Evolutionary conservation across 2,113 vertebrate genomes (phyloP).

Genomic region (Coturnix japonica): DNA sequence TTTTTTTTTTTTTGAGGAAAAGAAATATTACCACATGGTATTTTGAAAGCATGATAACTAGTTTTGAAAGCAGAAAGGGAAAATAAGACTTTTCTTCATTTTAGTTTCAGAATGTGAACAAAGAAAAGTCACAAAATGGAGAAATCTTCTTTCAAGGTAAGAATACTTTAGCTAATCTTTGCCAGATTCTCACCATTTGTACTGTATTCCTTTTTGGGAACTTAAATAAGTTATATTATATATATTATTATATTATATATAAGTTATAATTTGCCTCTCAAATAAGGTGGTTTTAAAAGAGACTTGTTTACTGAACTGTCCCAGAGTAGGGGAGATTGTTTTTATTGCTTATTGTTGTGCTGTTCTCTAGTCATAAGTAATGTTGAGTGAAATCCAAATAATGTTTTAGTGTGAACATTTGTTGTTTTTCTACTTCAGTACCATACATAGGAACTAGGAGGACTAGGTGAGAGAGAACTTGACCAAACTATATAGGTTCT

Average conservation of each 20-base stretch:
- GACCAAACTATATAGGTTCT: neutral
- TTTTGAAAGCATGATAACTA: slow-evolving; percentile 33
- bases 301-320: neutral
- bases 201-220: neutral
- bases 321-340: neutral
- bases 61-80: slow-evolving; percentile 1
- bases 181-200: neutral
- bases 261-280: no score
- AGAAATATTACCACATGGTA: slow-evolving; percentile 1
- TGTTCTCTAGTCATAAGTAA: neutral
- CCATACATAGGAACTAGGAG: neutral
- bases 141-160: slow-evolving; percentile 64
- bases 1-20: neutral
- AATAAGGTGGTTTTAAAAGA: no score
- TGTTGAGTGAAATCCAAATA: neutral
- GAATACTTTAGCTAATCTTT: neutral
- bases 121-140: slow-evolving; percentile 19
- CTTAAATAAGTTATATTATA: no score
- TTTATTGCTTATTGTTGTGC: neutral
- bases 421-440: neutral
- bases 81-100: slow-evolving; percentile 37
- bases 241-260: no score
- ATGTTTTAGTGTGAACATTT: neutral
- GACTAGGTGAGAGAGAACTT: neutral
- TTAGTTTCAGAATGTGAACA: slow-evolving; percentile 63